These are phyloP conservation scores for Apotomis capreana DNA, from an alignment of 2,888 invertebrate genomes.

Conservation along the genomic window DNA sequence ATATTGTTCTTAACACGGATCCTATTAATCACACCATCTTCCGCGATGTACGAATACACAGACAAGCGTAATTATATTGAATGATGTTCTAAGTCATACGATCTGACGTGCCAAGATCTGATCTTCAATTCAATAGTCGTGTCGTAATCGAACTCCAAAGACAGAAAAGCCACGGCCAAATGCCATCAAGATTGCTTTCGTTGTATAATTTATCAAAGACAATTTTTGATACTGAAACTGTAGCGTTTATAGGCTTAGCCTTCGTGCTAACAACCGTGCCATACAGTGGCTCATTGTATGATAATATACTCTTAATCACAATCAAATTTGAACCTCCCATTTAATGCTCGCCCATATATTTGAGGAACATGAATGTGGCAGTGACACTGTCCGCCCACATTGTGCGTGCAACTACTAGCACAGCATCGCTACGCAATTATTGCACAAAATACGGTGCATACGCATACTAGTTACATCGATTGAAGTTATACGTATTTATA, in stretches of 20 bases:
- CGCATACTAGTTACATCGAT: slow-evolving; percentile 2
- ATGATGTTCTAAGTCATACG: slow-evolving; percentile 36
- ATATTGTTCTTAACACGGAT: slow-evolving; percentile 5
- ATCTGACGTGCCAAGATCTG: slow-evolving; percentile 35
- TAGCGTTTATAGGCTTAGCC: slow-evolving; percentile 26
- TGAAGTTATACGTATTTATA: slow-evolving; percentile 24
- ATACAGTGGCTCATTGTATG: slow-evolving; percentile 40
- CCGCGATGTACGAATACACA: slow-evolving; percentile 26
- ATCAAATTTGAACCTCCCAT: slow-evolving; percentile 41
- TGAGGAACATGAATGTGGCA: slow-evolving; percentile 36
- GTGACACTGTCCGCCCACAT: slow-evolving; percentile 40
- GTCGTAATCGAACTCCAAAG: slow-evolving; percentile 41
- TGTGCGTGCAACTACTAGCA: slow-evolving; percentile 32
- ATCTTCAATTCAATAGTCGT: slow-evolving; percentile 38
- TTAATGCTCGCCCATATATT: slow-evolving; percentile 41
- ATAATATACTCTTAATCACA: slow-evolving; percentile 39
- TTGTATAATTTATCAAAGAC: slow-evolving; percentile 41
- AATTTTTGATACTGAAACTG: slow-evolving; percentile 35
- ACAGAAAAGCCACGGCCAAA: slow-evolving; percentile 42
- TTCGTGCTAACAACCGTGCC: slow-evolving; percentile 30
- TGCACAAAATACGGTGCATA: slow-evolving; percentile 34
- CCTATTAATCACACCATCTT: slow-evolving; percentile 30
- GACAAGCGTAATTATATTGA: slow-evolving; percentile 36
- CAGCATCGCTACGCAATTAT: slow-evolving; percentile 33
- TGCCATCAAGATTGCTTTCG: slow-evolving; percentile 39